Evolutionary conservation across 2,113 vertebrate species (phyloP).

Genomic region (Anthoscopus minutus): DNA sequence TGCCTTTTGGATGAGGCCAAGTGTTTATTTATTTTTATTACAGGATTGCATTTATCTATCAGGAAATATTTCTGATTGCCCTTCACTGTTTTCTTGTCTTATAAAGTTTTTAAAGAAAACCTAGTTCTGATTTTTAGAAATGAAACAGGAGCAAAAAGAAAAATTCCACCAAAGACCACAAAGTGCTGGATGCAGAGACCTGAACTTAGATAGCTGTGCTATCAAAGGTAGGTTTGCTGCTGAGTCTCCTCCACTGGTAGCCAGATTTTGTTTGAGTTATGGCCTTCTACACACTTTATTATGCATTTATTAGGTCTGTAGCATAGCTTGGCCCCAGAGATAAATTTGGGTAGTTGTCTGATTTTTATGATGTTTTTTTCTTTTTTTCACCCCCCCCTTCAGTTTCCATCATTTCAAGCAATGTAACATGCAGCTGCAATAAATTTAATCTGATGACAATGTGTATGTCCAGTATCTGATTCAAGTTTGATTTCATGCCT

Average conservation of each 20-base stretch:
- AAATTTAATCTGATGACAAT: background rate
- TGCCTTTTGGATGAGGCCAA: background rate
- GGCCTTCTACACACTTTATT: background rate
- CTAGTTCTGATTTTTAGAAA: background rate
- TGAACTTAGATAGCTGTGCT: background rate
- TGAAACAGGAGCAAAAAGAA: background rate
- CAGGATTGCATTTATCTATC: background rate
- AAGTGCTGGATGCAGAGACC: background rate
- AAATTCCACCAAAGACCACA: background rate
- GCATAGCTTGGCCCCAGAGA: background rate
- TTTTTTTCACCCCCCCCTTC: background rate
- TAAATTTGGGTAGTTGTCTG: background rate
- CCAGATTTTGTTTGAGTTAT: background rate
- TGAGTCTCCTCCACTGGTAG: background rate
- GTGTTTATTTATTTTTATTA: background rate
- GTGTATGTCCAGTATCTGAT: background rate
- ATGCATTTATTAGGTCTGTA: background rate
- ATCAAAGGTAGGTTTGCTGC: background rate
- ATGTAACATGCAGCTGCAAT: background rate
- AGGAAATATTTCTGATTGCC: background rate
- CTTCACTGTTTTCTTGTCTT: background rate
- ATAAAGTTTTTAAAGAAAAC: background rate
- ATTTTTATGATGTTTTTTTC: background rate
- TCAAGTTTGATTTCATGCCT: slow-evolving; percentile 21
- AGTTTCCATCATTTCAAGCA: background rate